phyloP scores from a whole-genome alignment of 2,113 vertebrate genomes.

The Archilochus colubris region DNA sequence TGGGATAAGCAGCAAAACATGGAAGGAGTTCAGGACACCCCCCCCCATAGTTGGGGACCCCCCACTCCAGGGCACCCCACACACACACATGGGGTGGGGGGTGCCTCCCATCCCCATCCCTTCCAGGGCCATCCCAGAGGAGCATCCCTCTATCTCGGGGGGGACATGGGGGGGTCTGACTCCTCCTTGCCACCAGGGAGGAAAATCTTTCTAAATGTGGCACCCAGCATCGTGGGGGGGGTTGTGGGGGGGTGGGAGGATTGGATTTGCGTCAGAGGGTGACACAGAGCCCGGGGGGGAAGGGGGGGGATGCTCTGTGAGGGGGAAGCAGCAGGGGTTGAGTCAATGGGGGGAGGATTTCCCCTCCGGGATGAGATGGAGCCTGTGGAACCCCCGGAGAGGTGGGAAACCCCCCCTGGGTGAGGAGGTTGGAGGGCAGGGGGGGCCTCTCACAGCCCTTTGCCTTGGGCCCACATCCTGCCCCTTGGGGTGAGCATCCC shows the following conservation, averaged over 20 bases:
- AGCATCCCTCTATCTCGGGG: too few relatives aligned
- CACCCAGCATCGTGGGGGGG: not conserved
- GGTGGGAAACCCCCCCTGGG: not conserved
- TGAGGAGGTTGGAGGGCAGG: not conserved
- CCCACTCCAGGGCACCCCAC: too few relatives aligned
- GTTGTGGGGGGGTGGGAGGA: constrained; percentile 46
- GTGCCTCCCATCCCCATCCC: too few relatives aligned
- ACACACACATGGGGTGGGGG: too few relatives aligned
- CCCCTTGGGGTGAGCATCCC: not conserved
- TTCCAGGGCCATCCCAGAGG: too few relatives aligned
- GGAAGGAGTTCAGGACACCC: too few relatives aligned
- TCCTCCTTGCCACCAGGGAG: not conserved
- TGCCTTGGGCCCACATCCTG: not conserved
- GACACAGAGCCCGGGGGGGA: not conserved
- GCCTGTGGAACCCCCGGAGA: not conserved
- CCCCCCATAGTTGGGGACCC: not conserved
- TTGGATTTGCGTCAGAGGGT: constrained; percentile 55
- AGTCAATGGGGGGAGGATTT: constrained; percentile 24
- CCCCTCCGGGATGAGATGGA: not conserved
- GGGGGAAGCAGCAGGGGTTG: constrained; percentile 5
- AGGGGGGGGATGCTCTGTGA: too few relatives aligned
- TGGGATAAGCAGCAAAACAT: too few relatives aligned
- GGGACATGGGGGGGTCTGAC: not conserved
- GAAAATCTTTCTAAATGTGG: constrained; percentile 27
- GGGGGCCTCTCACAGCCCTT: not conserved